Percentiles rank a stretch among this genome's conserved stretches.
phyloP scores from a whole-genome alignment of 2,113 vertebrate genomes.

The Chamaetylas fuelleborni region DNA sequence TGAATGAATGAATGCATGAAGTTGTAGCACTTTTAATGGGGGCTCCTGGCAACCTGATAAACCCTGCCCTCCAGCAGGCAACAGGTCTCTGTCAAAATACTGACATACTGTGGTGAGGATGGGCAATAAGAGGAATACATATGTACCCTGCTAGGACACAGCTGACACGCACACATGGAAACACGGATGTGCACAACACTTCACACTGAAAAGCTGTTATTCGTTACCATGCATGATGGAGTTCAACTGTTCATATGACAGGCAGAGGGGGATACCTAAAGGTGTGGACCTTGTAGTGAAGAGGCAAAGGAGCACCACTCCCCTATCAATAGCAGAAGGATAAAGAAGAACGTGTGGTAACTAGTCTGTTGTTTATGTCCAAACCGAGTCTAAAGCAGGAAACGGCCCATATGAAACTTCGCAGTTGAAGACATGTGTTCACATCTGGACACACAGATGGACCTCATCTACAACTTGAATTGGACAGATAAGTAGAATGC shows the following conservation, averaged over 20 bases:
- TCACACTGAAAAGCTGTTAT: background rate
- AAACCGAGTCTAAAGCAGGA: background rate
- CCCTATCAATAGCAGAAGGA: background rate
- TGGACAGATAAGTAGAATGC: background rate
- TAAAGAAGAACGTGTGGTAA: background rate
- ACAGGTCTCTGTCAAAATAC: background rate
- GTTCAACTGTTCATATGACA: background rate
- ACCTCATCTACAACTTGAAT: background rate
- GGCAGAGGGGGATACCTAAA: background rate
- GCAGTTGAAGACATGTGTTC: background rate
- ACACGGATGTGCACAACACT: background rate
- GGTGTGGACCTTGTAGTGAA: background rate
- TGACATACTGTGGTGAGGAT: background rate
- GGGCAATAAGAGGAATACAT: fast-evolving
- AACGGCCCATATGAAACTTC: background rate
- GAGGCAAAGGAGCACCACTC: background rate
- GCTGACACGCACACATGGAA: background rate
- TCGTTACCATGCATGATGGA: background rate
- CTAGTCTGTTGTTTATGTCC: background rate
- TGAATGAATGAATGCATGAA: background rate
- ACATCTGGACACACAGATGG: constrained; percentile 27
- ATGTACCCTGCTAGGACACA: fast-evolving
- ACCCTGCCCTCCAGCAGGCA: background rate
- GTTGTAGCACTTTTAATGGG: background rate
- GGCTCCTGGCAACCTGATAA: background rate